Conservation (phyloP, 53 echinoderm and acorn worm species). For the Stichopus horrens region DNA sequence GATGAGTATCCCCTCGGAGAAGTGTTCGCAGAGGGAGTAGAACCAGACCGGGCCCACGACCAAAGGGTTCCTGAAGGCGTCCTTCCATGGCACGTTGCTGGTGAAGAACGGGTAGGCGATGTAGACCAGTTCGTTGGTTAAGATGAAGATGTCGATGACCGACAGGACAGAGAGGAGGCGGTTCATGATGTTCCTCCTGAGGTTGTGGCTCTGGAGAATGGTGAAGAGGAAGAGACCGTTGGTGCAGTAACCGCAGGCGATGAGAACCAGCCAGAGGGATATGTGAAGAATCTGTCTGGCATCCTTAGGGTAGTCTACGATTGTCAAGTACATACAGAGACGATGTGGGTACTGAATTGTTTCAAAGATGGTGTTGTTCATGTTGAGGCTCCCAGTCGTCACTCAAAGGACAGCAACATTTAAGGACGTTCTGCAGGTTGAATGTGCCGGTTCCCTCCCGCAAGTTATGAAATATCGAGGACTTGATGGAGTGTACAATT, state of each 20-base stretch:
- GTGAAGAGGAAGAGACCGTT: conserved; percentile 42
- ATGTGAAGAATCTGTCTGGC: conserved; percentile 26
- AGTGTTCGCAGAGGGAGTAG: conserved; percentile 33
- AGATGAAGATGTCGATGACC: conserved; percentile 38
- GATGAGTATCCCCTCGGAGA: conserved; percentile 30
- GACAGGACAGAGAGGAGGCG: conserved; percentile 30
- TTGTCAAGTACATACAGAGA: conserved; percentile 30
- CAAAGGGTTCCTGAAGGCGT: conserved; percentile 14
- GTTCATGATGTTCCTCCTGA: conserved; percentile 34
- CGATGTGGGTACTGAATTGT: conserved; percentile 45
- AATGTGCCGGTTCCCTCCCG: no score
- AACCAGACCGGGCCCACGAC: conserved; percentile 42
- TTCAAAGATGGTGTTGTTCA: conserved; percentile 40
- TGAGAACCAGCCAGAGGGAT: conserved; percentile 17
- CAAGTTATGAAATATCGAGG: no score
- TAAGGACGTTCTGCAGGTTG: no score
- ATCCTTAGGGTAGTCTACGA: conserved; percentile 24
- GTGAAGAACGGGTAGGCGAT: conserved; percentile 23
- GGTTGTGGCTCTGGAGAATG: conserved; percentile 12
- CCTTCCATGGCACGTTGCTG: conserved; percentile 3
- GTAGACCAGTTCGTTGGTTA: conserved; percentile 38
- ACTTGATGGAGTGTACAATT: no score
- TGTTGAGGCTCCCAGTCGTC: background rate
- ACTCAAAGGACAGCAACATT: no score
- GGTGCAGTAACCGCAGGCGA: conserved; percentile 12